Conservation (phyloP, 2,113 vertebrate genomes). For the Uria aalge region DNA sequence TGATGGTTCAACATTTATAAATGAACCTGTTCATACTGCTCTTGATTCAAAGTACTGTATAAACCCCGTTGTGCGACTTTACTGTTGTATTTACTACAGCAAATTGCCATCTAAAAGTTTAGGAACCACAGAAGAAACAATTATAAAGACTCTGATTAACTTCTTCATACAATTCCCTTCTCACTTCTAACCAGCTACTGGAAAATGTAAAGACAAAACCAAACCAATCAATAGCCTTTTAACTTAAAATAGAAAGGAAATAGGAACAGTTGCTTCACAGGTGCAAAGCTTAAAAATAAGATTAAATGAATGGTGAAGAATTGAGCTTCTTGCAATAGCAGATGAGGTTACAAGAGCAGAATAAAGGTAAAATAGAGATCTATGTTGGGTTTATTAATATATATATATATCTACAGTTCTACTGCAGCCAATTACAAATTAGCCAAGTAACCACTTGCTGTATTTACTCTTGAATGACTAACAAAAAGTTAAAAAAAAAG, state of each 20-base stretch:
- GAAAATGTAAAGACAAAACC: neutral
- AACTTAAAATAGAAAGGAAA: neutral
- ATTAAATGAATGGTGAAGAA: neutral
- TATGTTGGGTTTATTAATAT: neutral
- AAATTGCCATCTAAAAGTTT: neutral
- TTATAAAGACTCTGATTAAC: neutral
- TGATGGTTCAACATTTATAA: neutral
- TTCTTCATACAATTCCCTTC: neutral
- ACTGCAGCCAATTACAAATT: neutral
- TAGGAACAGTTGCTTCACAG: neutral
- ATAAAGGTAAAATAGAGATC: neutral
- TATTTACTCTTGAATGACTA: neutral
- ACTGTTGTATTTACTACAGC: neutral
- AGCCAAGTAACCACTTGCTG: neutral
- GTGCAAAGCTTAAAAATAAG: neutral
- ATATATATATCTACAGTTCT: neutral
- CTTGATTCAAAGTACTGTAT: neutral
- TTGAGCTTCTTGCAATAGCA: neutral
- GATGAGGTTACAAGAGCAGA: neutral
- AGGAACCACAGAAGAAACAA: neutral
- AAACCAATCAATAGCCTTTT: neutral
- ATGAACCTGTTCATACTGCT: neutral
- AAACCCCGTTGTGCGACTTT: neutral
- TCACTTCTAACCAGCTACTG: neutral
- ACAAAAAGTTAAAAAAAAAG: neutral